Evolutionary conservation across 2,888 invertebrate species (phyloP), one percentile per base, ranked within the genome.

Genomic region (Chelonus formosanus): DNA sequence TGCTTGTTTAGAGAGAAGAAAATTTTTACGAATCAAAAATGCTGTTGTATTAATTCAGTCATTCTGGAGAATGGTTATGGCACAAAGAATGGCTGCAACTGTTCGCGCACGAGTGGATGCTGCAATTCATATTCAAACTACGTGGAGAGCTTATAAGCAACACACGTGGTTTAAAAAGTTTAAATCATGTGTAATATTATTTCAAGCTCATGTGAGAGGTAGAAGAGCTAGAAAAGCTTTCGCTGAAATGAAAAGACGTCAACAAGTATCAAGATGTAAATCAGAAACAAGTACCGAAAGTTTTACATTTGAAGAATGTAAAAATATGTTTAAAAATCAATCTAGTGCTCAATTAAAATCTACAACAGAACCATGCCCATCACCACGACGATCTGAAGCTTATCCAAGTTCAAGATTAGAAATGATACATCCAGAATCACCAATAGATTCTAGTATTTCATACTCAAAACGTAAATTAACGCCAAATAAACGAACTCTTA

Each of bases 41-140:
- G 92, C 95, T 8, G 90, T 92, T 2, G 85, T 94, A 50, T 88
- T 90, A 67, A 89, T 97, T 79, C 96, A 96, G 85, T 88, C 90
- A 2, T 88, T 88, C 76, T 89, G 90, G 84, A 85, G 92, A 67
- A 90, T 91, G 87, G 86, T 87, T 71, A 80, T 89, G 61, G 90
- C 89, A 6, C 90, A 90, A 81, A 87, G 87, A 74, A 80, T 84
- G 40, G 79, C 84, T 0, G 78, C 81, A 4, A 76, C 80, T 80
- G 81, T 90, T 31, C 86, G 90, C 0, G 85, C 87, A 63, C 87
- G 88, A 67, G 78, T 77, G 8, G 84, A 83, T 32, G 90, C 90
- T 0, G 90, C 88, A 1, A 76, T 88, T 8, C 89, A 89, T 60
- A 90, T 97, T 62, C 97, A 97, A 81, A 88, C 92, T 56, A 88